Percentiles rank a stretch among this genome's conserved stretches.
These are phyloP conservation scores for Polydrusus tereticollis DNA, from an alignment of 2,888 invertebrate genomes.

Conservation along the genomic window DNA sequence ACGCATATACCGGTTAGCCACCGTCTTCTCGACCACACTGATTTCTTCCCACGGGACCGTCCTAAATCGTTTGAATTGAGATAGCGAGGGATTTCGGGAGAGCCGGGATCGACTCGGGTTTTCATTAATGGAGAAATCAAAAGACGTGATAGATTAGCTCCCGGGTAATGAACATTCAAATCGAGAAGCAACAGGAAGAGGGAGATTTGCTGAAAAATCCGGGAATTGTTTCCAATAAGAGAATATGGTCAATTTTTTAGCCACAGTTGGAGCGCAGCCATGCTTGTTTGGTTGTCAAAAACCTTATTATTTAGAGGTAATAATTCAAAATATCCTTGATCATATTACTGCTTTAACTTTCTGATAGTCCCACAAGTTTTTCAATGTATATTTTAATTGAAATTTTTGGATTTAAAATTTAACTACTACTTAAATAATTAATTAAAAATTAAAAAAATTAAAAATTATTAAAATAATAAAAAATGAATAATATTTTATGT, in stretches of 20 bases:
- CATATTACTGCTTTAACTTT: too few species aligned
- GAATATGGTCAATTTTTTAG: constrained; percentile 2
- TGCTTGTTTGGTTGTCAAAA: too few species aligned
- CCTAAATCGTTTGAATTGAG: constrained; percentile 40
- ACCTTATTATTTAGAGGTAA: too few species aligned
- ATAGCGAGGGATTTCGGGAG: constrained; percentile 24
- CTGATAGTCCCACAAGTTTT: too few species aligned
- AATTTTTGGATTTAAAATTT: too few species aligned
- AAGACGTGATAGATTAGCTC: constrained; percentile 48
- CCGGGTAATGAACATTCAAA: constrained; percentile 42
- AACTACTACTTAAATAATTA: too few species aligned
- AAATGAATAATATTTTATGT: too few species aligned
- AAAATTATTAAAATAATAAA: too few species aligned
- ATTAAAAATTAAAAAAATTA: too few species aligned
- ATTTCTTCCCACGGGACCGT: constrained; percentile 27
- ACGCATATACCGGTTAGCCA: not conserved
- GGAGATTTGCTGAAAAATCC: constrained; percentile 18
- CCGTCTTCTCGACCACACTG: constrained; percentile 13
- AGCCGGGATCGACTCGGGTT: constrained; percentile 37
- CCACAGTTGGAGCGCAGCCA: not conserved
- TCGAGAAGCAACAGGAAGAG: constrained; percentile 39
- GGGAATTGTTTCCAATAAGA: constrained; percentile 7
- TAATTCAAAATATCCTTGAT: too few species aligned
- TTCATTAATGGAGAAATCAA: constrained; percentile 49
- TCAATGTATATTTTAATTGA: too few species aligned